phyloP scores from a whole-genome alignment of 2,888 invertebrate species.

The Morpho helenor region DNA sequence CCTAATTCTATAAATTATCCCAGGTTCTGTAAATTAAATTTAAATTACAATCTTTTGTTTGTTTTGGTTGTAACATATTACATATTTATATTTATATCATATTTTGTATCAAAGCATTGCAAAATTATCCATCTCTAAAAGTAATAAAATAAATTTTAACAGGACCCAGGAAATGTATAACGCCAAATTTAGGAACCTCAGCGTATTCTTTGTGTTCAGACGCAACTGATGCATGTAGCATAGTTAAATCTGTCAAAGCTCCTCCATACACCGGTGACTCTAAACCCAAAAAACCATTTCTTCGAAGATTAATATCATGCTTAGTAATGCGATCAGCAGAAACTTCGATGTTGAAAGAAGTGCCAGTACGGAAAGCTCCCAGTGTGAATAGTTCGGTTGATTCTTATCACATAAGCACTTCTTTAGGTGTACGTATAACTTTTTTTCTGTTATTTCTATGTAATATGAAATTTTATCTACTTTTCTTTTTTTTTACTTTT shows the following conservation, averaged over 20 bases:
- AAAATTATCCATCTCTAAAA: too few species aligned
- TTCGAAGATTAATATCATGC: constrained; percentile 59
- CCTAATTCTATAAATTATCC: too few species aligned
- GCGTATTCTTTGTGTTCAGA: constrained; percentile 45
- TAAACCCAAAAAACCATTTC: constrained; percentile 51
- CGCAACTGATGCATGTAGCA: constrained; percentile 25
- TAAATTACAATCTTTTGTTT: too few species aligned
- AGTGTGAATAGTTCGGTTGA: constrained; percentile 49
- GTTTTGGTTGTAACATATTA: too few species aligned
- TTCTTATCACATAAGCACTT: constrained; percentile 60
- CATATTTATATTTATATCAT: too few species aligned
- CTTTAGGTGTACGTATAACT: constrained; percentile 49
- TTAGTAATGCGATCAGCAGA: constrained; percentile 50
- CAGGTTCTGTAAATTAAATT: too few species aligned
- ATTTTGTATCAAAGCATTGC: too few species aligned
- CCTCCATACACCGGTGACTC: constrained; percentile 28
- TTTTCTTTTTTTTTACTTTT: neutral
- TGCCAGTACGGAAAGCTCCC: constrained; percentile 23
- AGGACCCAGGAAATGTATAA: constrained; percentile 49
- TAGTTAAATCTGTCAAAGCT: constrained; percentile 24
- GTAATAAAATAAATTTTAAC: constrained; percentile 18
- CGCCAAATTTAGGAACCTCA: constrained; percentile 63
- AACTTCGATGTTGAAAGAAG: constrained; percentile 36
- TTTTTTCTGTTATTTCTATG: neutral
- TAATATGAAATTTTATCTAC: neutral